Evolutionary conservation across 2,113 vertebrate species (phyloP), one percentile per base, ranked within the genome.

Genomic region (Myotis lucifugus): DNA sequence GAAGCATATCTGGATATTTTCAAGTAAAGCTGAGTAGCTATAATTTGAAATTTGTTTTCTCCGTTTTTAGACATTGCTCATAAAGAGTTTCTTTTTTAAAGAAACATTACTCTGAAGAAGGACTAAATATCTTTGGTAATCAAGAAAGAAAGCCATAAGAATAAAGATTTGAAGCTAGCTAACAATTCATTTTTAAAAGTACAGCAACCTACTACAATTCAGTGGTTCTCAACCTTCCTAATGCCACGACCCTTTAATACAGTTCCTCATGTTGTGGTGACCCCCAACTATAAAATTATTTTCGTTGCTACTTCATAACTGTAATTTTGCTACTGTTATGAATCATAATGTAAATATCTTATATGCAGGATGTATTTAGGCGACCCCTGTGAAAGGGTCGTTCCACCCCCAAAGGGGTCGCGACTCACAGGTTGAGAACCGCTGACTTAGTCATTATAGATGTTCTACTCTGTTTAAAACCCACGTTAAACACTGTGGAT

Each of bases 81-180:
- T 64, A 46, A 74, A 85, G 5, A 59, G 18, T 42, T 61, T 85
- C 13, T 82, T 87, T 95, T 92, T 83, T 17, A 82, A 88, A 93
- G 2, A 7, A 76, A 17, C 23, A 18, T 4, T 86, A 83, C 66
- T 50, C 18, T 82, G 12, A 90, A 54, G 32, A 73, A 81, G 17
- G 19, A 27, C 29, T 76, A 72, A 93, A 54, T 21, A 61, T 73
- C 8, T 50, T 82, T 93, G 32, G 15, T 66, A 85, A 85, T 70
- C 50, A 90, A 59, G 27, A 72, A 25, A 70, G n/a, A 72, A 69
- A 48, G 32, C 21, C 14, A 17, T 29, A 70, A 77, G 3, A 82
- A 46, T 29, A 90, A 76, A 34, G 89, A 79, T 74, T 81, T 79
- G 40, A 66, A 74, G 8, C 14, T 11, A 86, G 37, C 29, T 76